These are phyloP conservation scores for Drosophila fuyamai DNA, from an alignment of 1,140 invertebrate species.

Conservation along the genomic window DNA sequence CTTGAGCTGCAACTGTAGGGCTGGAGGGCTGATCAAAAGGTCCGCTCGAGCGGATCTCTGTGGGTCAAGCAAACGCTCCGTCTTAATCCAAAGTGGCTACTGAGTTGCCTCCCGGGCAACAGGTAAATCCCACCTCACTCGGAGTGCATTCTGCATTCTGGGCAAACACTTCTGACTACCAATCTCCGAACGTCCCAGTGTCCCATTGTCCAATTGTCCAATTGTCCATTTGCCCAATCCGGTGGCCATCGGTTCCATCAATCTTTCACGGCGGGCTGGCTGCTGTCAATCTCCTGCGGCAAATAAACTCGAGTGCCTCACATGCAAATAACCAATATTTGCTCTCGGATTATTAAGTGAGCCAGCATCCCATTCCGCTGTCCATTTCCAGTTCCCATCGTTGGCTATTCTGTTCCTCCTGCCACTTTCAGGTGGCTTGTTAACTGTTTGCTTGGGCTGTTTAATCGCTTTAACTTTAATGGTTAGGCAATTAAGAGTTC, in stretches of 20 bases:
- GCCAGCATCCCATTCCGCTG: conserved; percentile 62
- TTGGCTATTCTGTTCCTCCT: conserved; percentile 22
- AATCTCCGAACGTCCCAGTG: conserved; percentile 36
- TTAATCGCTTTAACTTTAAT: conserved; percentile 83
- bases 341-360: conserved; percentile 79
- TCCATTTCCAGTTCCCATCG: conserved; percentile 40
- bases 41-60: conserved; percentile 60
- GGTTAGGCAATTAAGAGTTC: conserved; percentile 76
- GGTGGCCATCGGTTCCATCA: conserved; percentile 51
- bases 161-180: conserved; percentile 71
- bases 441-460: conserved; percentile 72
- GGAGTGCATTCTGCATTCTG: conserved; percentile 49
- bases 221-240: conserved; percentile 20
- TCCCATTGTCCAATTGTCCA: not conserved
- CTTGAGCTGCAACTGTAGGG: conserved; percentile 77
- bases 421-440: conserved; percentile 33
- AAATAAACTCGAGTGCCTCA: conserved; percentile 78
- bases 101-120: conserved; percentile 62
- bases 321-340: conserved; percentile 78
- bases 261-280: conserved; percentile 57
- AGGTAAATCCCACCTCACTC: conserved; percentile 18
- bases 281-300: conserved; percentile 81
- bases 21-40: conserved; percentile 66
- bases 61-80: conserved; percentile 76
- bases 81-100: conserved; percentile 80